phyloP scores from a whole-genome alignment of 1,140 invertebrate genomes.

The Hycleus phaleratus region DNA sequence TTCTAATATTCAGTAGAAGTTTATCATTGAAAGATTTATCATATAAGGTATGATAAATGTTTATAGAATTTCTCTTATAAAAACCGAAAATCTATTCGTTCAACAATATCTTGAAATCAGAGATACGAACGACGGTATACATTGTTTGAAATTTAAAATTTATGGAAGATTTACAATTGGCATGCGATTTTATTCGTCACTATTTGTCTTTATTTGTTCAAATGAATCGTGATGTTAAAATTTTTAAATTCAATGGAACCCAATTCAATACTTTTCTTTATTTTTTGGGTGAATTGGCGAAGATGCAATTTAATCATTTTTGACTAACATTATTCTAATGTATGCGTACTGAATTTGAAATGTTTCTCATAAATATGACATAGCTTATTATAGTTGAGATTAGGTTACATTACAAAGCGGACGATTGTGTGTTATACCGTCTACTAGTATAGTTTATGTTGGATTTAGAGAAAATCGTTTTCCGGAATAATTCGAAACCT shows the following conservation, averaged over 20 bases:
- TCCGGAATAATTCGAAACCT: constrained; percentile 11
- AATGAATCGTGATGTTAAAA: not conserved
- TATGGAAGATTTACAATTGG: too few species aligned
- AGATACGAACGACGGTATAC: too few species aligned
- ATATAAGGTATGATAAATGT: too few species aligned
- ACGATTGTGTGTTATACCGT: constrained; percentile 7
- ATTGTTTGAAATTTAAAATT: too few species aligned
- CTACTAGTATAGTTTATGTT: constrained; percentile 13
- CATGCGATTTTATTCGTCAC: too few species aligned
- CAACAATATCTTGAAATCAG: too few species aligned
- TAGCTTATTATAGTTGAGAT: constrained; percentile 14
- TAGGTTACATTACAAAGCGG: constrained; percentile 9
- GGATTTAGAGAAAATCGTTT: constrained; percentile 15
- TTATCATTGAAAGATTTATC: too few species aligned
- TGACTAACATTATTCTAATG: constrained; percentile 11
- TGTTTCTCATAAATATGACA: constrained; percentile 15
- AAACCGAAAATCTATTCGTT: too few species aligned
- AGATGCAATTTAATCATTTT: constrained; percentile 7
- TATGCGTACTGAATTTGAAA: constrained; percentile 16
- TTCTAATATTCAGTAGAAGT: too few species aligned
- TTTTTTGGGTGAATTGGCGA: too few species aligned
- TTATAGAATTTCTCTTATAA: too few species aligned
- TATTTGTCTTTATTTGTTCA: not conserved
- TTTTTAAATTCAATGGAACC: not conserved
- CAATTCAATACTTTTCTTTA: too few species aligned